Percentiles rank a stretch among this genome's conserved stretches.
These are phyloP conservation scores for Caranx melampygus DNA, from an alignment of 2,113 vertebrate genomes.

Conservation along the genomic window DNA sequence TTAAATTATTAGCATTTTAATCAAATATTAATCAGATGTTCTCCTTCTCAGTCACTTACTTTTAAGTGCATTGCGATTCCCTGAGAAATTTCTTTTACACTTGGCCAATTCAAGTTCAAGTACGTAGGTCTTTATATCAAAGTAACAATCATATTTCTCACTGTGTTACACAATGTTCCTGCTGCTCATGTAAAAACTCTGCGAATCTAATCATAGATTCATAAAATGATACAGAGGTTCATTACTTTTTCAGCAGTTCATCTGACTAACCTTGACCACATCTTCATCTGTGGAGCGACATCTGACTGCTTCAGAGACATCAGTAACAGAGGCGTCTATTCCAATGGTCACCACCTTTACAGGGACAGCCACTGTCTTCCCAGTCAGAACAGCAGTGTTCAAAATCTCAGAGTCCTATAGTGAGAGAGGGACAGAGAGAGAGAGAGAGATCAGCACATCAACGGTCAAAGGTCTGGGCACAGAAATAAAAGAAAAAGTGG, in stretches of 20 bases:
- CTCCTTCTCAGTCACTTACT: neutral
- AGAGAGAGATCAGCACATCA: constrained; percentile 16
- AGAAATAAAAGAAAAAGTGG: constrained; percentile 1
- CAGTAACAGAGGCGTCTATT: constrained; percentile 84
- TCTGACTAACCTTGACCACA: constrained; percentile 90
- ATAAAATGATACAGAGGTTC: neutral
- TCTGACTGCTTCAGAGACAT: constrained; percentile 91
- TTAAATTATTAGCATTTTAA: neutral
- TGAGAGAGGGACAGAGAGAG: constrained; percentile 43
- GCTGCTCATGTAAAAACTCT: neutral
- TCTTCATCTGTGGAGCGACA: constrained; percentile 92
- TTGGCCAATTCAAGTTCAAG: too few species aligned
- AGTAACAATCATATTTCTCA: neutral
- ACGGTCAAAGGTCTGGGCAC: neutral
- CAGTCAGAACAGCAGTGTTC: constrained; percentile 95
- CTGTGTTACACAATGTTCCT: neutral
- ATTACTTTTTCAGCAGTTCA: neutral
- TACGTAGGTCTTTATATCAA: neutral
- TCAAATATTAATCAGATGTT: neutral
- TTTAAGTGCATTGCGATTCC: neutral
- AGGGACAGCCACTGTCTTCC: constrained; percentile 91
- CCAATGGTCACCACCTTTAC: constrained; percentile 92
- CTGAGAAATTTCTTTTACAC: too few species aligned
- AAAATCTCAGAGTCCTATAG: constrained; percentile 91
- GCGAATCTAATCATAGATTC: neutral